These are phyloP conservation scores for Tineola bisselliella DNA, from an alignment of 2,888 invertebrate genomes.

Conservation along the genomic window DNA sequence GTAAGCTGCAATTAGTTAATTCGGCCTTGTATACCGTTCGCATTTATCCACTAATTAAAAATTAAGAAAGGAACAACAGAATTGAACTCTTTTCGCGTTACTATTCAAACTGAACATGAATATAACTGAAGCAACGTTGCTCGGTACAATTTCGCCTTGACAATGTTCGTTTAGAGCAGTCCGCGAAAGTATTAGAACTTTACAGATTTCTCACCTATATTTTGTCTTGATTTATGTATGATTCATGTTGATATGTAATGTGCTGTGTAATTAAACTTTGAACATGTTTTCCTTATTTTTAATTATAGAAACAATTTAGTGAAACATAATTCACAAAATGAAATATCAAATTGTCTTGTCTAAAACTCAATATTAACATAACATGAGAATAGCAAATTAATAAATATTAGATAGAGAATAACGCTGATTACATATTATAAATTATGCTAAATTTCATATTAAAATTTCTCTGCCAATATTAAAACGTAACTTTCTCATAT, in stretches of 20 bases:
- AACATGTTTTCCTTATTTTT: too few relatives aligned
- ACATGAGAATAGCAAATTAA: neutral
- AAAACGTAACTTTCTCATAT: conserved; percentile 6
- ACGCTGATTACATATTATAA: neutral
- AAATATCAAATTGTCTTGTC: too few relatives aligned
- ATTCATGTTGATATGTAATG: neutral
- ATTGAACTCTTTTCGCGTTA: neutral
- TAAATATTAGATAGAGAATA: too few relatives aligned
- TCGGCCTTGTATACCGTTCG: neutral
- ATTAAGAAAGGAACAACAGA: neutral
- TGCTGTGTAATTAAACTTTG: too few relatives aligned
- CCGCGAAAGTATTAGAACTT: conserved; percentile 10
- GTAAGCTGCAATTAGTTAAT: conserved; percentile 8
- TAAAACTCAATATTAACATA: neutral
- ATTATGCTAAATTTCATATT: neutral
- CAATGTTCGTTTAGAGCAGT: neutral
- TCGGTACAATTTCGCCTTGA: neutral
- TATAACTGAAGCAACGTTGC: neutral
- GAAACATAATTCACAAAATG: too few relatives aligned
- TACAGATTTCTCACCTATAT: conserved; percentile 2
- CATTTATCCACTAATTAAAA: neutral
- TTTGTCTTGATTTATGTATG: neutral
- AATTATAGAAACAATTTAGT: too few relatives aligned
- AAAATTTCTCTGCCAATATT: conserved; percentile 2
- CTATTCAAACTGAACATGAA: too few relatives aligned